A percentile compares a stretch with the other conserved stretches of the same genome.
These are phyloP conservation scores for Reticulitermes speratus DNA, from an alignment of 1,140 invertebrate genomes.

Conservation along the genomic window DNA sequence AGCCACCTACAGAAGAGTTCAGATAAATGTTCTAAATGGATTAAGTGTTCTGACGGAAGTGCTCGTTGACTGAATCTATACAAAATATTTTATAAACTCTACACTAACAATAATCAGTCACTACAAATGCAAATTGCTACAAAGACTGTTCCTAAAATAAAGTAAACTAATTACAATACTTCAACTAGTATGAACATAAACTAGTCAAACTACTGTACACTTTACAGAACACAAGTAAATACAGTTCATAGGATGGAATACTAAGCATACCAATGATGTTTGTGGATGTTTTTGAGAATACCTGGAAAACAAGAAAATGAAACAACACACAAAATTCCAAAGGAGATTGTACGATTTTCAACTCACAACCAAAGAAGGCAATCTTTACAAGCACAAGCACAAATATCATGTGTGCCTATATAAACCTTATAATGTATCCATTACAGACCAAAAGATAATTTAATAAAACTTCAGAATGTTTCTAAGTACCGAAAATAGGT, in stretches of 20 bases:
- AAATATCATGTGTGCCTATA: too few relatives aligned
- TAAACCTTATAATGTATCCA: too few relatives aligned
- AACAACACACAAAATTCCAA: not conserved
- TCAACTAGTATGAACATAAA: not conserved
- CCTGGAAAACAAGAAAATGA: conserved; percentile 5
- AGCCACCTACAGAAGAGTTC: too few relatives aligned
- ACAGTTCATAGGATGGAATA: not conserved
- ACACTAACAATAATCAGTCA: not conserved
- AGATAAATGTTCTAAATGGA: conserved; percentile 6
- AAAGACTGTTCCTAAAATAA: not conserved
- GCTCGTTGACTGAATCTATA: not conserved
- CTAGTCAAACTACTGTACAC: not conserved
- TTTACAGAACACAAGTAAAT: not conserved
- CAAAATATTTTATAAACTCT: not conserved
- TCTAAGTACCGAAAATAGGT: too few relatives aligned
- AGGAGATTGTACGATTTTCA: not conserved
- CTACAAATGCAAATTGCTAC: not conserved
- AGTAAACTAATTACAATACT: not conserved
- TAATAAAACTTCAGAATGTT: too few relatives aligned
- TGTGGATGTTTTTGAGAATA: not conserved
- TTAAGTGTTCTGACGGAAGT: not conserved
- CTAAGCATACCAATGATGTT: conserved; percentile 5
- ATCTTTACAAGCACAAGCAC: too few relatives aligned
- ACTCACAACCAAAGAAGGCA: not conserved
- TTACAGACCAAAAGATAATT: too few relatives aligned